phyloP scores from a whole-genome alignment of 2,888 invertebrate genomes.

The Phaedon cochleariae region DNA sequence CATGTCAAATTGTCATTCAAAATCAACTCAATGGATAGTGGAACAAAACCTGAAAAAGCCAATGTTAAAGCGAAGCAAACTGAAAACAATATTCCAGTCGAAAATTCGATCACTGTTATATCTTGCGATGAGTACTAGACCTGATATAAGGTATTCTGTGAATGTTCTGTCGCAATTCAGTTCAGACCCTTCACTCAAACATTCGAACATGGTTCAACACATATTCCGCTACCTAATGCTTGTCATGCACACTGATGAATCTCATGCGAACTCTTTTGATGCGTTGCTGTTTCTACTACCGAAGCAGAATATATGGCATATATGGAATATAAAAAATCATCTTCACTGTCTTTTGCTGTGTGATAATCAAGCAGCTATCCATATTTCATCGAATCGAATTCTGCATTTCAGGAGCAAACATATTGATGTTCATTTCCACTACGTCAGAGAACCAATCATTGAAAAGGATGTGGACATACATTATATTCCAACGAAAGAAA shows the following conservation, averaged over 20 bases:
- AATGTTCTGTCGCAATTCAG: not conserved
- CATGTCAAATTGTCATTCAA: not conserved
- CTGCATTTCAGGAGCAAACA: no score
- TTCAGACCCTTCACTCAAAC: not conserved
- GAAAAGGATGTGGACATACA: no score
- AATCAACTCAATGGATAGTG: constrained; percentile 1
- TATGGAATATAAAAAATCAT: not conserved
- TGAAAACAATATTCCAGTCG: not conserved
- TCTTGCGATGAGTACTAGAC: no score
- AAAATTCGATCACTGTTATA: not conserved
- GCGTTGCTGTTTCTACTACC: not conserved
- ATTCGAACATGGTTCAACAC: not conserved
- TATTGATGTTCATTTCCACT: no score
- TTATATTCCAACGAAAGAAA: constrained; percentile 7
- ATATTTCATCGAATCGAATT: constrained; percentile 1
- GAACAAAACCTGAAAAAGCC: constrained; percentile 1
- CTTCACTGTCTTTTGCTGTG: constrained; percentile 2
- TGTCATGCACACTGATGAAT: constrained; percentile 6
- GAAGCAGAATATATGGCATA: not conserved
- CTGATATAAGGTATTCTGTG: not conserved
- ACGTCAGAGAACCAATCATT: no score
- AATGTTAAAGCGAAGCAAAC: no score
- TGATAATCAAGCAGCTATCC: constrained; percentile 4
- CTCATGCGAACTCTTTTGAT: not conserved
- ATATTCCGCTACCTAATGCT: not conserved